phyloP scores from a whole-genome alignment of 1,140 invertebrate species.

The Heliconius himera region DNA sequence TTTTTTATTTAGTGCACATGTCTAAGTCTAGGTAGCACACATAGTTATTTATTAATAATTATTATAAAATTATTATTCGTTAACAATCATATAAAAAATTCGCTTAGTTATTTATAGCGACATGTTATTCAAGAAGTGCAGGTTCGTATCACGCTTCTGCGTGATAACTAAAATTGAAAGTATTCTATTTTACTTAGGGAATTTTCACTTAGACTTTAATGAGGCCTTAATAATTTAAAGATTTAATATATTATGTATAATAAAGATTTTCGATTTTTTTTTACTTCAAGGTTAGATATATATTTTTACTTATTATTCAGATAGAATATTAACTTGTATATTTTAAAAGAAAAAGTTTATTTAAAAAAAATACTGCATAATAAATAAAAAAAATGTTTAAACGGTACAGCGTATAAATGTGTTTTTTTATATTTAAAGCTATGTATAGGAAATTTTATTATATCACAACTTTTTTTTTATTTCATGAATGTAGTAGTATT shows the following conservation, averaged over 20 bases:
- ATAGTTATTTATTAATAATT: too few species aligned
- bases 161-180: too few species aligned
- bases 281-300: too few species aligned
- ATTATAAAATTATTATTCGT: not conserved
- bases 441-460: constrained; percentile 6
- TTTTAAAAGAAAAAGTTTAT: too few species aligned
- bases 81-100: not conserved
- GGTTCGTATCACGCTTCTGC: not conserved
- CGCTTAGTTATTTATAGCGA: not conserved
- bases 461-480: constrained; percentile 9
- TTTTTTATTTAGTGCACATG: not conserved
- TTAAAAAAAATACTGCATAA: not conserved
- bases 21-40: not conserved
- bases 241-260: too few species aligned
- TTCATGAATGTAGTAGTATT: not conserved
- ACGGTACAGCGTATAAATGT: not conserved
- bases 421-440: not conserved
- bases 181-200: not conserved
- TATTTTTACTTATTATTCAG: too few species aligned
- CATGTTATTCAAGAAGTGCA: not conserved
- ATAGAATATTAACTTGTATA: too few species aligned
- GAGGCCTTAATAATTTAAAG: too few species aligned
- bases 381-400: not conserved
- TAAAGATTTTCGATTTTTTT: too few species aligned
- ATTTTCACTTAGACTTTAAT: too few species aligned